Evolutionary conservation across 2,888 invertebrate genomes (phyloP), one percentile per base, ranked within the genome.

Genomic region (Neuroscelio doddi): DNA sequence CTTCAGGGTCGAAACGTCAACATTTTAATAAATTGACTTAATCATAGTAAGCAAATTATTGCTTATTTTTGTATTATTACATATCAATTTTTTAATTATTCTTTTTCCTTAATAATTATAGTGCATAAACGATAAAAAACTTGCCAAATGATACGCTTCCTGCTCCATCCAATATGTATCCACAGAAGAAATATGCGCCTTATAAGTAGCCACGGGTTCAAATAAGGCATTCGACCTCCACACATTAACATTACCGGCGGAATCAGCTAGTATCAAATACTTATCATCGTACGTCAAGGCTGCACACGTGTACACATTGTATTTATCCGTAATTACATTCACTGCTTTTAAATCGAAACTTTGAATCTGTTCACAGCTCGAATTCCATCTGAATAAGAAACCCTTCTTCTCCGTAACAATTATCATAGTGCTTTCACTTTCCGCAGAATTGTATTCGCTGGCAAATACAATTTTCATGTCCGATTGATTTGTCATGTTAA

Each of bases 231-330:
- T 73, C 14, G 82, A 71, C 59, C 85, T 76, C 80, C 83, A 85
- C 52, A 87, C 82, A 36, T 79, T 81, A 21, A 87, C 80, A n/a
- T 77, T 81, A 39, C 84, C 81, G 55, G 80, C 79, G 2, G 84
- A 82, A 42, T 86, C 85, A 10, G 82, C 85, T 36, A 83, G 76
- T 32, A 87, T 81, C 45, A 87, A 74, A 70, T 85, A 86, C 34
- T 79, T 73, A 1, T 84, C 84, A 69, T 87, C 86, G 30, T 83
- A 77, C 1, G 86, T 86, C 17, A 86, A 72, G 1, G 85, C 77
- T 10, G 85, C 85, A 50, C 83, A 84, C 21, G 77, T 74, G 52
- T 80, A 85, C 50, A 61, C 57, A 1, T 70, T 67, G 3, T 47
- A 26, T n/a, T 72, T 61, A 45, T 72, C 65, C 16, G 76, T 72